Evolutionary conservation across 2,797 vertebrate species (phyloP).

Genomic region (Salmo trutta): DNA sequence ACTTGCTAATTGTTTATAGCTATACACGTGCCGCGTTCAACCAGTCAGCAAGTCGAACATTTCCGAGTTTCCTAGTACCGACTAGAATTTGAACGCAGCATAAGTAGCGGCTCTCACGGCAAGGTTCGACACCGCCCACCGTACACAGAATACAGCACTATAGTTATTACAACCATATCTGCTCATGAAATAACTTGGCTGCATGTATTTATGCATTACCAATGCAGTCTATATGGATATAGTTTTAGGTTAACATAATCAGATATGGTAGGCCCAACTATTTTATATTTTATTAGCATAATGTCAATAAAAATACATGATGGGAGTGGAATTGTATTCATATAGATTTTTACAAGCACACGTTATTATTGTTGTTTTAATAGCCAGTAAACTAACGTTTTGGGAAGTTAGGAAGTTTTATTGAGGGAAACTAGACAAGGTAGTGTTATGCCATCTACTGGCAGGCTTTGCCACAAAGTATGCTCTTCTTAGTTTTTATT

Average conservation of each 20-base stretch:
- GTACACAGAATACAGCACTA: neutral
- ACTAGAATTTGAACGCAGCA: no score
- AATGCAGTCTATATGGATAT: neutral
- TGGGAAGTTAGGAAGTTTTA: neutral
- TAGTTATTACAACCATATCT: neutral
- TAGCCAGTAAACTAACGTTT: neutral
- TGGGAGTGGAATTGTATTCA: neutral
- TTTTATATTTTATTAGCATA: neutral
- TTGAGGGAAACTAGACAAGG: neutral
- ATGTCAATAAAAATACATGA: neutral
- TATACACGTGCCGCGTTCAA: no score
- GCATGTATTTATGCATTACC: neutral
- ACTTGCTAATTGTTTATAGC: no score
- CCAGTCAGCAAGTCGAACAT: no score
- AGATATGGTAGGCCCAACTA: neutral
- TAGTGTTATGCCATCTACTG: slow-evolving; percentile 9
- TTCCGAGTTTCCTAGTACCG: no score
- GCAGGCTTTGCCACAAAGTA: neutral
- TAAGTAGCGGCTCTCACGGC: slow-evolving; percentile 18
- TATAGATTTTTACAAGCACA: neutral
- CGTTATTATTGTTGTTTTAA: neutral
- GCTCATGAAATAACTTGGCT: neutral
- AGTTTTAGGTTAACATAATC: neutral
- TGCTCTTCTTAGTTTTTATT: neutral
- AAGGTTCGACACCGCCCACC: slow-evolving; percentile 26